Conservation (phyloP, 2,113 vertebrate species). For the Odontesthes bonariensis region DNA sequence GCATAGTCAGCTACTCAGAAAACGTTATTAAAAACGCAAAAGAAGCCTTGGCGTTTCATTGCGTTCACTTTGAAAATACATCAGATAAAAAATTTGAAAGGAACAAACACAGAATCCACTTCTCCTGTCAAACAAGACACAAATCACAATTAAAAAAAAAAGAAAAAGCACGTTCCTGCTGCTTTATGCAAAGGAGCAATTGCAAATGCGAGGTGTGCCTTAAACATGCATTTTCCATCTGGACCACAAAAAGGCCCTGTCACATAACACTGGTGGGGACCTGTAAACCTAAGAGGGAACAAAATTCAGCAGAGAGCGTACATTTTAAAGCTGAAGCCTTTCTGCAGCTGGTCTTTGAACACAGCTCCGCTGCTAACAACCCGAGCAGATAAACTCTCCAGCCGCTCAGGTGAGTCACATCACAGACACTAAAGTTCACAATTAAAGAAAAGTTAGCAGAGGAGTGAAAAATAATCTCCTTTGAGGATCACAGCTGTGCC, state of each 20-base stretch:
- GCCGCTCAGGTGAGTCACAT: conserved; percentile 64
- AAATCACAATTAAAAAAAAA: conserved; percentile 34
- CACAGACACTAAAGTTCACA: conserved; percentile 51
- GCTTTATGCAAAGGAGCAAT: conserved; percentile 7
- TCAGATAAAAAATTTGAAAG: conserved; percentile 18
- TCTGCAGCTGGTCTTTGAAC: conserved; percentile 55
- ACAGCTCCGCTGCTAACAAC: conserved; percentile 40
- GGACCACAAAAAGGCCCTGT: conserved; percentile 39
- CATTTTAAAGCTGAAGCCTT: conserved; percentile 30
- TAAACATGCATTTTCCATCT: conserved; percentile 39
- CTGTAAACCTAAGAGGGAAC: conserved; percentile 45
- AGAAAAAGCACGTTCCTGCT: neutral
- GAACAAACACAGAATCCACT: conserved; percentile 24
- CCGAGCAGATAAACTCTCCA: conserved; percentile 57
- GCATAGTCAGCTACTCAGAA: neutral
- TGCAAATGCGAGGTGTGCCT: conserved; percentile 17
- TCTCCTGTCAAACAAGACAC: conserved; percentile 25
- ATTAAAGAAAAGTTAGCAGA: conserved; percentile 52
- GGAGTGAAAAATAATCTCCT: conserved; percentile 58
- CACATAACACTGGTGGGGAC: conserved; percentile 45
- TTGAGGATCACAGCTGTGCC: conserved; percentile 43
- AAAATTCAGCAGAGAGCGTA: conserved; percentile 29
- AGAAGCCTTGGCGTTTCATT: neutral
- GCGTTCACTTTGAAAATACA: conserved; percentile 1
- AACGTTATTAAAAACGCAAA: neutral